Base-by-base conservation (phyloP, 35 echinoderm and acorn worm species). In the Eucidaris tribuloides region DNA sequence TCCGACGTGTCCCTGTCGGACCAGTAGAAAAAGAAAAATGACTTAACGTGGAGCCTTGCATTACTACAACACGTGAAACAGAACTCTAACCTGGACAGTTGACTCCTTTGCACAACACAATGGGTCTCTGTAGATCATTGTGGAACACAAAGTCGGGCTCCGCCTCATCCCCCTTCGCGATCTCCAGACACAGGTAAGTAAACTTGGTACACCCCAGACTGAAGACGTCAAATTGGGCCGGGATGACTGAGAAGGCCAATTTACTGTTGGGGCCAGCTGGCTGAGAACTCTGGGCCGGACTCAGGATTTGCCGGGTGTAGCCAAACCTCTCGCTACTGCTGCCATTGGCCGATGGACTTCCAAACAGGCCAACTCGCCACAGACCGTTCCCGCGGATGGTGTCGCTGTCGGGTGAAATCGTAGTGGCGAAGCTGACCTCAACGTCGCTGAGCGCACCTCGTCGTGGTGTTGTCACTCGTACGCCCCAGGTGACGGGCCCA, bases 151-250 rank as follows among this genome's bases (percentile, higher is more conserved):
- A 88, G 11, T 79, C 57, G 18, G 85, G 85, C 20, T 65, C 57
- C 19, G 85, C 58, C 20, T 55, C 34, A 60, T 89, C 87, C 31
- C 87, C 87, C 39, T 83, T 89, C 11, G 79, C 46, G 17, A 89
- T 71, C 49, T 89, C 87, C 2, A 89, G 38, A 20, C 87, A 89
- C 14, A 89, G 61, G 55, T 77, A 76, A 40, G 40, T 78, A 43
- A 36, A 88, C 7, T 13, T 30, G 4, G 64, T 48, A 41, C 85
- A 88, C 2, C 85, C 85, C 13, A 88, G 33, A 6, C 29, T 48
- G 4, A 45, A 32, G 15, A 80, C 58, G 30, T 88, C 77, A 48
- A 88, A 61, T 19, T 79, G 58, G 13, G 76, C n/a, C 15, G 41
- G 76, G 7, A 79, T 55, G 57, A 44, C 42, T n/a, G 65, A 32